These are phyloP conservation scores for Leuciscus waleckii DNA, from an alignment of 2,797 vertebrate genomes.

Conservation along the genomic window DNA sequence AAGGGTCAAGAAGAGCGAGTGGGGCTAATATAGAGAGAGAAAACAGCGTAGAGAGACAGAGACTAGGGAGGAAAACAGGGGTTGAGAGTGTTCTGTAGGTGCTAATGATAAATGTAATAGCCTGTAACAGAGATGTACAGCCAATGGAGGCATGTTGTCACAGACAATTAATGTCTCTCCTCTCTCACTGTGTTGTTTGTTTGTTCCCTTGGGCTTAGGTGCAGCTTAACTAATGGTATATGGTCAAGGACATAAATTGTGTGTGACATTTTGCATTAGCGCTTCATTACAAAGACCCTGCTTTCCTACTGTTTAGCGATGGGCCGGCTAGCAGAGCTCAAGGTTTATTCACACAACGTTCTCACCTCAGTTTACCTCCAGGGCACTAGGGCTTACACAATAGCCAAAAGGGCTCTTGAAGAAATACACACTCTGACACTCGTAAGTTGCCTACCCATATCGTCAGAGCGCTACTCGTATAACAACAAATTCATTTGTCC, in stretches of 20 bases:
- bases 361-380: slow-evolving; percentile 49
- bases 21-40: background rate
- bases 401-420: slow-evolving; percentile 24
- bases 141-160: slow-evolving; percentile 80
- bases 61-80: slow-evolving; percentile 39
- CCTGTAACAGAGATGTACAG: slow-evolving; percentile 81
- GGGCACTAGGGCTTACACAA: slow-evolving; percentile 31
- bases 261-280: slow-evolving; percentile 83
- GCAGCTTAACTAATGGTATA: slow-evolving; percentile 85
- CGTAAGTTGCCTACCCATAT: background rate
- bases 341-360: slow-evolving; percentile 39
- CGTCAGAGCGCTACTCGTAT: background rate
- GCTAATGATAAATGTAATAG: slow-evolving; percentile 81
- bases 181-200: slow-evolving; percentile 74
- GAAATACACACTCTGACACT: slow-evolving; percentile 27
- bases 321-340: slow-evolving; percentile 49
- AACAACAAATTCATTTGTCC: slow-evolving; percentile 1
- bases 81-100: slow-evolving; percentile 70
- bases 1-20: background rate
- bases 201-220: slow-evolving; percentile 72
- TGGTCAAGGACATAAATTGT: slow-evolving; percentile 80
- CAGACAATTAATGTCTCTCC: slow-evolving; percentile 82
- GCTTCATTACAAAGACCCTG: slow-evolving; percentile 75
- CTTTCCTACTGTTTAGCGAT: slow-evolving; percentile 64
- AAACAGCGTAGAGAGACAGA: slow-evolving; percentile 2